A percentile compares a stretch with the other conserved stretches of the same genome.
Conservation (phyloP, 1,140 invertebrate genomes). For the Cydia amplana region DNA sequence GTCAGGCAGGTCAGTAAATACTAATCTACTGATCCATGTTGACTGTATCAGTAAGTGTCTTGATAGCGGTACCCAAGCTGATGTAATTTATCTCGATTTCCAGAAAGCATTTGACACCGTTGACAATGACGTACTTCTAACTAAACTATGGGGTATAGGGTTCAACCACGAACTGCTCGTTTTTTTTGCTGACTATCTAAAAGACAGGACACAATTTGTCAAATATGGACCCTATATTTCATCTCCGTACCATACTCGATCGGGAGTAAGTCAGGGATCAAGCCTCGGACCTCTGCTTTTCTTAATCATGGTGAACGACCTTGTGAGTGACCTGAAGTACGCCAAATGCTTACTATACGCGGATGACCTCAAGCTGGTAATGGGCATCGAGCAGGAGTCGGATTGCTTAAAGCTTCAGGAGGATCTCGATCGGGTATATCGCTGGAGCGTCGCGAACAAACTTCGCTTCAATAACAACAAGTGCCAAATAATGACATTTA, state of each 20-base stretch:
- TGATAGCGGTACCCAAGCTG: not conserved
- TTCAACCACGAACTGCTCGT: not conserved
- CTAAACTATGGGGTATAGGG: not conserved
- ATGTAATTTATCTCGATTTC: slow-evolving; percentile 15
- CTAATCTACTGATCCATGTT: slow-evolving; percentile 3
- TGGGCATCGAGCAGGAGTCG: too few species aligned
- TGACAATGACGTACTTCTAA: not conserved
- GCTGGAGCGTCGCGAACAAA: too few species aligned
- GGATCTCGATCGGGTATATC: too few species aligned
- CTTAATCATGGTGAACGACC: too few species aligned
- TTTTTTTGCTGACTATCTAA: not conserved
- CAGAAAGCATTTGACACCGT: not conserved
- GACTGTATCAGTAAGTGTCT: not conserved
- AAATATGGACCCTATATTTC: not conserved
- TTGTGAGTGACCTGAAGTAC: too few species aligned
- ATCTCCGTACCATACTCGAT: not conserved
- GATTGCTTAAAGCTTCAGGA: too few species aligned
- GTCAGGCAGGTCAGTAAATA: not conserved
- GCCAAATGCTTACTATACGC: too few species aligned
- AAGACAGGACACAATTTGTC: not conserved
- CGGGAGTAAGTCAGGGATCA: not conserved
- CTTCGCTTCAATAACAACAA: too few species aligned
- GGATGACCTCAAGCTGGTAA: too few species aligned
- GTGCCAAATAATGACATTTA: too few species aligned
- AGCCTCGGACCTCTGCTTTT: not conserved